phyloP scores from a whole-genome alignment of 2,797 vertebrate genomes.

The Phalloptychus januarius region DNA sequence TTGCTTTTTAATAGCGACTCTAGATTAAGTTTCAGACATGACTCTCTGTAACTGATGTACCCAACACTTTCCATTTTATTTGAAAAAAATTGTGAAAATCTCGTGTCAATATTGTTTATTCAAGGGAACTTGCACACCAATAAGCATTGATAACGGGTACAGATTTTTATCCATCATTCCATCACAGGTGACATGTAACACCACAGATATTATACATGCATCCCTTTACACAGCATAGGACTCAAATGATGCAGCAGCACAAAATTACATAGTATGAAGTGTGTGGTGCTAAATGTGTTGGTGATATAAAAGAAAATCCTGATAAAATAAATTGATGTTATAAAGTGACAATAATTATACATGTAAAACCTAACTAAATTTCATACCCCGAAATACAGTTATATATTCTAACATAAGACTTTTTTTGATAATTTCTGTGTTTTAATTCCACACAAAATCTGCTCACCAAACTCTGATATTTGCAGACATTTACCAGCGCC shows the following conservation, averaged over 20 bases:
- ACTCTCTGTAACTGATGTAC: not conserved
- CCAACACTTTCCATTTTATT: not conserved
- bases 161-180: not conserved
- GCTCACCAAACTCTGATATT: conserved; percentile 27
- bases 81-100: not conserved
- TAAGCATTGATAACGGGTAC: not conserved
- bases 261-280: not conserved
- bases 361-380: conserved; percentile 3
- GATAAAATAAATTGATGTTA: not conserved
- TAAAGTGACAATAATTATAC: conserved; percentile 7
- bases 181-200: not conserved
- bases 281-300: not conserved
- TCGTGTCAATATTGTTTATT: not conserved
- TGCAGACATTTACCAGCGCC: conserved; percentile 40
- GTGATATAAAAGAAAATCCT: not conserved
- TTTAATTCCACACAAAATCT: conserved; percentile 18
- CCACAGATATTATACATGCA: not conserved
- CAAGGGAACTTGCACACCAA: not conserved
- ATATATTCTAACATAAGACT: conserved; percentile 26
- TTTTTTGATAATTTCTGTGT: conserved; percentile 35
- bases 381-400: conserved; percentile 15
- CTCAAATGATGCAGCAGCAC: not conserved
- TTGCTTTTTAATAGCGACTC: not conserved
- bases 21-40: not conserved
- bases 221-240: not conserved